phyloP scores from a whole-genome alignment of 2,797 vertebrate species.

The Podargus strigoides region DNA sequence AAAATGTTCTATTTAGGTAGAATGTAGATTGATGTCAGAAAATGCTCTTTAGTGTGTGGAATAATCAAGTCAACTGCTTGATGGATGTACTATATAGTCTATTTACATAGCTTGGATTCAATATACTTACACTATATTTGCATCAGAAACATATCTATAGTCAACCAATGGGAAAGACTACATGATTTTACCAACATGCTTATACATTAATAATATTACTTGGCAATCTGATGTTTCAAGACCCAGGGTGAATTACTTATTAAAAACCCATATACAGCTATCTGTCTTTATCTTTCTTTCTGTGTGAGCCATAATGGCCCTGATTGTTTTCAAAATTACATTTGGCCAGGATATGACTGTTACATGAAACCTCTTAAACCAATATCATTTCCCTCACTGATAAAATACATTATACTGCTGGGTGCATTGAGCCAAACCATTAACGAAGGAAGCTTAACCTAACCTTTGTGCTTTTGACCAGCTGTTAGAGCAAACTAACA shows the following conservation, averaged over 20 bases:
- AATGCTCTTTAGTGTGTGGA: slow-evolving; percentile 72
- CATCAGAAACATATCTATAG: slow-evolving; percentile 77
- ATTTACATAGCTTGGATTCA: slow-evolving; percentile 77
- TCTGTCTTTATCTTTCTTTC: slow-evolving; percentile 92
- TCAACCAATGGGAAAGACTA: slow-evolving; percentile 75
- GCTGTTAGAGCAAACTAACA: slow-evolving; percentile 65
- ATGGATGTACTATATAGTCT: slow-evolving; percentile 74
- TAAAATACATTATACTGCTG: slow-evolving; percentile 88
- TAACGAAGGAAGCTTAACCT: slow-evolving; percentile 76
- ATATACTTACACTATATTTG: slow-evolving; percentile 77
- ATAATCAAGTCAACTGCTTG: slow-evolving; percentile 76
- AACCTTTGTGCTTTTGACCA: slow-evolving; percentile 76
- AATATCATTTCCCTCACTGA: slow-evolving; percentile 91
- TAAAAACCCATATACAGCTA: slow-evolving; percentile 88
- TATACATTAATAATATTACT: slow-evolving; percentile 89
- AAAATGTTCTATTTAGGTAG: slow-evolving; percentile 75
- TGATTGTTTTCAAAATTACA: slow-evolving; percentile 97
- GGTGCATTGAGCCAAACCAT: slow-evolving; percentile 81
- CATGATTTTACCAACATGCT: slow-evolving; percentile 79
- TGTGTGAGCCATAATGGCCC: slow-evolving; percentile 88
- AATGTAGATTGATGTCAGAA: slow-evolving; percentile 72
- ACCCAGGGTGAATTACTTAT: slow-evolving; percentile 88
- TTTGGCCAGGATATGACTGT: slow-evolving; percentile 95
- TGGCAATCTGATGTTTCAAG: slow-evolving; percentile 85
- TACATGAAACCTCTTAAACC: slow-evolving; percentile 92